These are phyloP conservation scores for Netelia melanura DNA, from an alignment of 2,888 invertebrate species.

Conservation along the genomic window DNA sequence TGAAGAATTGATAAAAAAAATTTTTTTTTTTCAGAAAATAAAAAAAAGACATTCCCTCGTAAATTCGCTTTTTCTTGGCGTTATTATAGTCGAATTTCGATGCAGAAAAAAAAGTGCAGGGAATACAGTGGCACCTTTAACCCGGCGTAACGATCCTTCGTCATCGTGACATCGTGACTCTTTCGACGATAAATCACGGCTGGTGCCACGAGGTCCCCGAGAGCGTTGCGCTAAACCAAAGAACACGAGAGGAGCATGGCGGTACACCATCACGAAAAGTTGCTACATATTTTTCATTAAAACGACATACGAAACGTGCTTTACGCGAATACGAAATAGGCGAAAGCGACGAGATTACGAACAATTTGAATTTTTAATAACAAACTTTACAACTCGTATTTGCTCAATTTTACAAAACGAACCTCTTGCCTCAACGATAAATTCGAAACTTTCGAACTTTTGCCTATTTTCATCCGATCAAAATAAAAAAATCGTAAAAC, in stretches of 20 bases:
- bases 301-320: not conserved
- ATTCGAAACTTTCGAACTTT: no score
- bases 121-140: conserved; percentile 52
- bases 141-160: conserved; percentile 60
- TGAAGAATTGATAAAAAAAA: no score
- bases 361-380: no score
- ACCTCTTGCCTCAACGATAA: no score
- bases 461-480: no score
- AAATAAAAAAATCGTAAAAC: no score
- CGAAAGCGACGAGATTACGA: no score
- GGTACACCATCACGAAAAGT: not conserved
- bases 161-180: conserved; percentile 62
- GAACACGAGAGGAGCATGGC: not conserved
- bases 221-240: conserved; percentile 1
- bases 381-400: no score
- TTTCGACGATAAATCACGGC: conserved; percentile 45
- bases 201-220: not conserved
- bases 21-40: no score
- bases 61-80: not conserved
- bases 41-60: not conserved
- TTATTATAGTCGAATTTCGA: not conserved
- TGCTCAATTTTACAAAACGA: no score
- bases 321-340: not conserved
- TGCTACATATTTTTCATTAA: conserved; percentile 1
- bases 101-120: not conserved